phyloP scores from a whole-genome alignment of 2,113 vertebrate species.

The Thunnus maccoyii region DNA sequence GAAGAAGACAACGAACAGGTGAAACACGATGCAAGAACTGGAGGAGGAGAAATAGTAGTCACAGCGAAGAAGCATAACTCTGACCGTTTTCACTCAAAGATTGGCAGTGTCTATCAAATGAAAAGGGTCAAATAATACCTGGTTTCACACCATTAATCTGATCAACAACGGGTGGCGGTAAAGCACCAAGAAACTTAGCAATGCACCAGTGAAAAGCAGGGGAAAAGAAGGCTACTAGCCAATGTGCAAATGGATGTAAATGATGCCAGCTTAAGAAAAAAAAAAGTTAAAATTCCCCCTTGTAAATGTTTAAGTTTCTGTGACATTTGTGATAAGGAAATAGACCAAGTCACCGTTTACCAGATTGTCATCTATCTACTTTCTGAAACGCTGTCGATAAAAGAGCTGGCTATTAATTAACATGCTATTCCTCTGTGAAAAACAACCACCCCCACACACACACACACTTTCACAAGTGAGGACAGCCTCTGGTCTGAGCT shows the following conservation, averaged over 20 bases:
- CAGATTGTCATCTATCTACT: background rate
- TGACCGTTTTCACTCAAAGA: background rate
- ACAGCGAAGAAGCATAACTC: background rate
- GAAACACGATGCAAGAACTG: background rate
- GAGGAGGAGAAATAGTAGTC: background rate
- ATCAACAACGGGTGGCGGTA: too few species aligned
- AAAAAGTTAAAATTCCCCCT: background rate
- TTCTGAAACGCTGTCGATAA: constrained; percentile 23
- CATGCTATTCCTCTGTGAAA: background rate
- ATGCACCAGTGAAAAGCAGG: background rate
- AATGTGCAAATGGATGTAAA: background rate
- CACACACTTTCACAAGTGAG: constrained; percentile 33
- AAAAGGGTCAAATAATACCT: background rate
- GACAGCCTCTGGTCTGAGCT: constrained; percentile 19
- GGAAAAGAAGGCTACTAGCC: background rate
- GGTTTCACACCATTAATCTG: too few species aligned
- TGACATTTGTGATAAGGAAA: constrained; percentile 11
- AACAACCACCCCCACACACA: constrained; percentile 5
- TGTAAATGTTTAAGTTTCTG: background rate
- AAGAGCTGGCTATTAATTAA: constrained; percentile 48
- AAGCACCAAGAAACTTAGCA: too few species aligned
- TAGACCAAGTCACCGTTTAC: background rate
- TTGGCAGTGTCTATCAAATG: background rate
- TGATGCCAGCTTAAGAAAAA: background rate
- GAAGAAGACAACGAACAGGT: background rate